Base-by-base conservation (phyloP, 2,113 vertebrate species). In the Arvicanthis niloticus region DNA sequence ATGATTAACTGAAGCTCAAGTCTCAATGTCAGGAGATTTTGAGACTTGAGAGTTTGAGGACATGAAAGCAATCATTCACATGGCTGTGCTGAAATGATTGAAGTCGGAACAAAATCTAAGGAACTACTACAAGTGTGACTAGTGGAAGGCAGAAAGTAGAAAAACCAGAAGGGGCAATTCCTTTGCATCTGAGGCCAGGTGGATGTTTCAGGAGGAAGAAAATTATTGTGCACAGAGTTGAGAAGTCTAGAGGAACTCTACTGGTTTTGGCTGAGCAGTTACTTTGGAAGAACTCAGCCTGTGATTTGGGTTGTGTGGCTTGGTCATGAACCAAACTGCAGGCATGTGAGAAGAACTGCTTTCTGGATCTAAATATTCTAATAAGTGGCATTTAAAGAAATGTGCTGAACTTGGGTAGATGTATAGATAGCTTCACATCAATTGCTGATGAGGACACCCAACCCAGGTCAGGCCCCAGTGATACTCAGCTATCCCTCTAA, bases 241-340 rank as follows among this genome's bases (percentile, higher is more conserved):
- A 95, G 82, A 95, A 51, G 51, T 72, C 86, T 88, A 93, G 73
- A 97, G 93, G 68, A 56, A 68, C 75, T 77, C 45, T 96, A 70
- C 95, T 97, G 62, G 86, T 91, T 97, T 97, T 95, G 94, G 96
- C 96, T 95, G 88, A 97, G 84, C 97, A 92, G 56, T 94, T 96
- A 77, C 92, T 95, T 94, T 92, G 94, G 97, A 97, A 96, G 94
- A 96, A 82, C 67, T 95, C 60, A 84, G 97, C 95, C 95, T 75
- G 73, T 95, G 95, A 91, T 95, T 85, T 97, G 95, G 87, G 95
- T 96, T 96, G 96, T 97, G 94, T 91, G 82, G 73, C 87, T 93
- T 82, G 96, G 97, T 89, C 84, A 70, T 68, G 31, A 93, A 94
- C 94, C 96, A 98, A 88, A 94, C 0, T 88, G 62, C 13, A 88